Percentiles rank a stretch among this genome's conserved stretches.
These are phyloP conservation scores for Luehdorfia chinensis DNA, from an alignment of 1,140 invertebrate species.

Conservation along the genomic window DNA sequence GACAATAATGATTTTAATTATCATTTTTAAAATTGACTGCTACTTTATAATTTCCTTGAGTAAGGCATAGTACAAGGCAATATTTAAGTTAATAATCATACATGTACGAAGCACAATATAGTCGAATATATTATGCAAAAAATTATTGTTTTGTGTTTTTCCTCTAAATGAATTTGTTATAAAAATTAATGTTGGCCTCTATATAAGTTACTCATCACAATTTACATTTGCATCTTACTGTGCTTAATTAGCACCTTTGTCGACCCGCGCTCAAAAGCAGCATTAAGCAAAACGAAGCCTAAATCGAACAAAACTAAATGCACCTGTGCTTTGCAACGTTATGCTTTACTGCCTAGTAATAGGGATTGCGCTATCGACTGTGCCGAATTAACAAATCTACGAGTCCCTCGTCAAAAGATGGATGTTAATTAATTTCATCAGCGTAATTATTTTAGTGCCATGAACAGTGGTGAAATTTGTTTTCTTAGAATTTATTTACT, in stretches of 20 bases:
- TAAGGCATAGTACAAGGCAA: too few relatives aligned
- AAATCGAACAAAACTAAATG: conserved; percentile 8
- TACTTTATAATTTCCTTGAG: too few relatives aligned
- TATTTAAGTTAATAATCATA: too few relatives aligned
- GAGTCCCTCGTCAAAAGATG: conserved; percentile 18
- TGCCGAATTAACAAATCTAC: conserved; percentile 1
- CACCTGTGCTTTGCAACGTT: conserved; percentile 1
- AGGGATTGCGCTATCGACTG: background rate
- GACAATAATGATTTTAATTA: too few relatives aligned
- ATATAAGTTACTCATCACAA: background rate
- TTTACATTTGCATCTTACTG: conserved; percentile 9
- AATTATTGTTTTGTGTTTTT: too few relatives aligned
- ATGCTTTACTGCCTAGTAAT: conserved; percentile 12
- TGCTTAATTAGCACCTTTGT: conserved; percentile 12
- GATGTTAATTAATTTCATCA: conserved; percentile 31
- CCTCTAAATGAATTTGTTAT: too few relatives aligned
- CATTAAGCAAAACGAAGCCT: conserved; percentile 13
- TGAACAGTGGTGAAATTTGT: conserved; percentile 13
- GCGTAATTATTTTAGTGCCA: conserved; percentile 14
- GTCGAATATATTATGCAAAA: too few relatives aligned
- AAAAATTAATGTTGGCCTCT: background rate
- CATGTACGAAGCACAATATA: too few relatives aligned
- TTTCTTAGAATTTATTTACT: conserved; percentile 8
- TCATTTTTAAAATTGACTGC: too few relatives aligned
- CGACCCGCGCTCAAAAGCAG: conserved; percentile 8